Percentiles rank a stretch among this genome's conserved stretches.
Conservation (phyloP, 2,888 invertebrate species). For the Xylocampa areola region DNA sequence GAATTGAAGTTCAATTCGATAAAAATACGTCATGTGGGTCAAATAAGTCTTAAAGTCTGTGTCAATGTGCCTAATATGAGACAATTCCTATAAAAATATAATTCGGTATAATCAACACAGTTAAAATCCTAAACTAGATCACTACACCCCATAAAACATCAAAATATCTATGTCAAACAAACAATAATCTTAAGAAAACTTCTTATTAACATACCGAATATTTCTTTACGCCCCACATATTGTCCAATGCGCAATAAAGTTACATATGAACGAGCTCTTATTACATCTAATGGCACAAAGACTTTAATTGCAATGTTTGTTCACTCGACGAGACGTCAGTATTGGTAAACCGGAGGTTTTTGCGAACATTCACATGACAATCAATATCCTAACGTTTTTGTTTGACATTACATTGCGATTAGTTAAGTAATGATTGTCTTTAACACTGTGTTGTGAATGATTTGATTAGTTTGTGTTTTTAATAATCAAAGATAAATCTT, state of each 20-base stretch:
- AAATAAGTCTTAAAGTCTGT: too few relatives aligned
- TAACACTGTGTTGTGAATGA: constrained; percentile 20
- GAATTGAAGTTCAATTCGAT: too few relatives aligned
- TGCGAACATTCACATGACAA: constrained; percentile 75
- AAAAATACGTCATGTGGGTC: too few relatives aligned
- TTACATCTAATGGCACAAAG: constrained; percentile 51
- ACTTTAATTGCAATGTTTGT: constrained; percentile 59
- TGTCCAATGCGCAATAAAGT: constrained; percentile 47
- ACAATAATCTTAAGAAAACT: constrained; percentile 36
- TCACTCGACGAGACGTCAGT: constrained; percentile 54
- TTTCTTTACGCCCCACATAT: constrained; percentile 50
- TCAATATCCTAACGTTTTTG: constrained; percentile 70
- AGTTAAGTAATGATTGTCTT: constrained; percentile 43
- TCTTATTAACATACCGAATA: constrained; percentile 41
- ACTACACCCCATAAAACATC: constrained; percentile 23
- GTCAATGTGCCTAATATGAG: too few relatives aligned
- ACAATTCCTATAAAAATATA: too few relatives aligned
- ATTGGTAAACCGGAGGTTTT: constrained; percentile 63
- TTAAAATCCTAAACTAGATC: too few relatives aligned
- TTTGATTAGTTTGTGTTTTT: constrained; percentile 2
- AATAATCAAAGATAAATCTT: too few relatives aligned
- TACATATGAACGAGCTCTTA: constrained; percentile 44
- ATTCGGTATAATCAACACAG: too few relatives aligned
- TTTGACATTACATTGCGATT: constrained; percentile 41
- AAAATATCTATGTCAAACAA: constrained; percentile 34